Evolutionary conservation across 2,113 vertebrate species (phyloP).

Genomic region (Hystrix cristata): DNA sequence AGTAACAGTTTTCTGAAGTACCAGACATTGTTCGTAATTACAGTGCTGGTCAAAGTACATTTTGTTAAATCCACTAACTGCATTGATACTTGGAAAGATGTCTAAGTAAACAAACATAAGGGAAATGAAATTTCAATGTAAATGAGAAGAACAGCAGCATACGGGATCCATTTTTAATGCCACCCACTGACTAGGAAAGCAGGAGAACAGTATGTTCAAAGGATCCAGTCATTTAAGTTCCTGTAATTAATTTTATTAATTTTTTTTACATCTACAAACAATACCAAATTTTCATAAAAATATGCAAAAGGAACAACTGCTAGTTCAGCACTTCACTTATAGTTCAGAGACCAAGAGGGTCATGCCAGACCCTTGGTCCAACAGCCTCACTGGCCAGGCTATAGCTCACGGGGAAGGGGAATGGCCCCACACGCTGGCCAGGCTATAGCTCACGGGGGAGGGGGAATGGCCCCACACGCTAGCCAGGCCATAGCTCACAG

Average conservation of each 20-base stretch:
- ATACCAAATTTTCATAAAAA: background rate
- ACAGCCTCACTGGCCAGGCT: background rate
- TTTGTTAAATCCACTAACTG: background rate
- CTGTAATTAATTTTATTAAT: background rate
- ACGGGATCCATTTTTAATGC: background rate
- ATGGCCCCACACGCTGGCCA: background rate
- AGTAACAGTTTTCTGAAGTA: background rate
- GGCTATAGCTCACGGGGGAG: no score
- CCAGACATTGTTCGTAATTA: background rate
- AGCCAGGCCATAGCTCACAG: background rate
- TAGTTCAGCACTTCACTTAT: background rate
- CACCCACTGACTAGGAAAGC: background rate
- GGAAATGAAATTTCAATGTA: background rate
- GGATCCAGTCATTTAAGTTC: background rate
- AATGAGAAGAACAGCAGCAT: background rate
- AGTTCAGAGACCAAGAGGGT: background rate
- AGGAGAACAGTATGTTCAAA: background rate
- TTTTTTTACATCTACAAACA: background rate
- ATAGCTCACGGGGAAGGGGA: no score
- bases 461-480: no score
- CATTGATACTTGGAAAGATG: background rate
- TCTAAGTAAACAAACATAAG: background rate
- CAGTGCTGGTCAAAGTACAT: background rate
- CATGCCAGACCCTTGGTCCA: no score
- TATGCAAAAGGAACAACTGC: background rate